Percentiles rank a stretch among this genome's conserved stretches.
Evolutionary conservation across 2,113 vertebrate genomes (phyloP).

Genomic region (Thymallus thymallus): DNA sequence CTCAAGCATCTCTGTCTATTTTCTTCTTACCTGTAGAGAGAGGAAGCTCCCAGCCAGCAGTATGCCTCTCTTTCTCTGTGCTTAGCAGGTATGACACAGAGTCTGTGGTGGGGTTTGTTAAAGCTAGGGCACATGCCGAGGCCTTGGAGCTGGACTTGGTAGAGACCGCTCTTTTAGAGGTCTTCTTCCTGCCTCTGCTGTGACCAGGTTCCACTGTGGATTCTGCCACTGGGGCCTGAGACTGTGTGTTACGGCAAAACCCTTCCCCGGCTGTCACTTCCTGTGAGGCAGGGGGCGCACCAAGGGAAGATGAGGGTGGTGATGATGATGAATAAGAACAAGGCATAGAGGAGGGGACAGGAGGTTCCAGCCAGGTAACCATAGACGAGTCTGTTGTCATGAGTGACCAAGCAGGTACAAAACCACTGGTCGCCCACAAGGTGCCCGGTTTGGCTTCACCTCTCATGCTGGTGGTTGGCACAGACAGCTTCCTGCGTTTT

Average conservation of each 20-base stretch:
- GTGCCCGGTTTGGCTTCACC: not conserved
- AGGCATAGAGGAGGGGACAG: not conserved
- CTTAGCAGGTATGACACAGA: not conserved
- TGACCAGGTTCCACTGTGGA: not conserved
- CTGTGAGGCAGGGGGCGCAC: not conserved
- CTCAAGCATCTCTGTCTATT: too few relatives aligned
- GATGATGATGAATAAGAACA: constrained; percentile 14
- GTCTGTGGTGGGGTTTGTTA: not conserved
- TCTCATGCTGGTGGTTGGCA: not conserved
- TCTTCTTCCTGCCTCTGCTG: not conserved
- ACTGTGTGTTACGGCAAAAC: not conserved
- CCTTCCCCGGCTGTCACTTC: constrained; percentile 4
- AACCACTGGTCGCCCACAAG: constrained; percentile 19
- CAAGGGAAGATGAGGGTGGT: not conserved
- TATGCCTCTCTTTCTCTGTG: not conserved
- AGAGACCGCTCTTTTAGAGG: not conserved
- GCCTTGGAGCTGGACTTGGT: not conserved
- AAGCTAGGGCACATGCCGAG: not conserved
- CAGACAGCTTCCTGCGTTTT: constrained; percentile 52
- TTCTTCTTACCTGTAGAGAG: not conserved
- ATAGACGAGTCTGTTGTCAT: constrained; percentile 7
- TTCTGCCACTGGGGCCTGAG: not conserved
- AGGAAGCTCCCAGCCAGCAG: not conserved
- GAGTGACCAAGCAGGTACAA: constrained; percentile 45
- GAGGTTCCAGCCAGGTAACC: constrained; percentile 17